These are phyloP conservation scores for Habropoda laboriosa DNA, from an alignment of 1,140 invertebrate genomes.

Conservation along the genomic window DNA sequence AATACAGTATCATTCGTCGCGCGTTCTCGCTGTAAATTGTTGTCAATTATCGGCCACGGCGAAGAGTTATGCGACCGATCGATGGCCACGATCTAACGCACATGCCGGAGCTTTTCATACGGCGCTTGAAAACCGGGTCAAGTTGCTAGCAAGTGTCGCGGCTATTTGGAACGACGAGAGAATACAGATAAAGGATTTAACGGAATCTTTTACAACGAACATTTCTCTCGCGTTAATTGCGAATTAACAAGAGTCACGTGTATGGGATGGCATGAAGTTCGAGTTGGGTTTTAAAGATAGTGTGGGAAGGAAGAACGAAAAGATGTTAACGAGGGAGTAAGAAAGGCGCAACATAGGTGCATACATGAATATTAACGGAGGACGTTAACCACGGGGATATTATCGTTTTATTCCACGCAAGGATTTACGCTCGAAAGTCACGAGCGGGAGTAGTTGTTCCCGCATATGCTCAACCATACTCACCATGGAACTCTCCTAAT, in stretches of 20 bases:
- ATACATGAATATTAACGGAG: not conserved
- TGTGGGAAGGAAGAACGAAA: no score
- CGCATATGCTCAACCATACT: not conserved
- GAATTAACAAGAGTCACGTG: not conserved
- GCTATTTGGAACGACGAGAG: no score
- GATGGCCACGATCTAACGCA: not conserved
- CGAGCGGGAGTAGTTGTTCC: not conserved
- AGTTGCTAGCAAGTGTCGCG: not conserved
- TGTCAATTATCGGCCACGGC: not conserved
- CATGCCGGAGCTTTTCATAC: not conserved
- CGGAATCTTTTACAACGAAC: not conserved
- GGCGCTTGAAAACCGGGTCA: not conserved
- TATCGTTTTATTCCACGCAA: not conserved
- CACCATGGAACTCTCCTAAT: not conserved
- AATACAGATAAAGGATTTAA: not conserved
- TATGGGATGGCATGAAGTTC: not conserved
- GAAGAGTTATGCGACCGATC: conserved; percentile 8
- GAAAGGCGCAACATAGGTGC: no score
- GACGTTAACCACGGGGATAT: not conserved
- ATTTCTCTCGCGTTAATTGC: not conserved
- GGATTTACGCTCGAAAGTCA: not conserved
- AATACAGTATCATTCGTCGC: not conserved
- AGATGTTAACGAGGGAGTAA: no score
- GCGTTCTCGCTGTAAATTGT: not conserved
- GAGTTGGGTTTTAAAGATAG: not conserved